Evolutionary conservation across 2,888 invertebrate species (phyloP).

Genomic region (Calameuta idolon): DNA sequence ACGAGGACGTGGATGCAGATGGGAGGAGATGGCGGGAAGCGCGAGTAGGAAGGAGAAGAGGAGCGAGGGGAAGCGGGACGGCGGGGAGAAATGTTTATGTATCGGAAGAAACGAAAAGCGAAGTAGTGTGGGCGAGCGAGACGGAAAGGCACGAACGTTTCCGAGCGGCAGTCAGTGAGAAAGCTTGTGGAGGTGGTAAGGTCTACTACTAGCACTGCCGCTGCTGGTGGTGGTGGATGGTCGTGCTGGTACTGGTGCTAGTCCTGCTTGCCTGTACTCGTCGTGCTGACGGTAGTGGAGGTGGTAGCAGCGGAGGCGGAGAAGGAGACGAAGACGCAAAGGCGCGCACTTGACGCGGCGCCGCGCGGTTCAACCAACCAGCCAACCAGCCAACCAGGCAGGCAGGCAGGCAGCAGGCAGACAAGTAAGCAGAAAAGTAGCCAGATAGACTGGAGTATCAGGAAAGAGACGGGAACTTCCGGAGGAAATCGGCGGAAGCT

Average conservation of each 20-base stretch:
- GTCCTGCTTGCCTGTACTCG: too few species aligned
- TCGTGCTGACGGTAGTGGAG: neutral
- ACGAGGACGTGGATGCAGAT: neutral
- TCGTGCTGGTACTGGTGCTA: neutral
- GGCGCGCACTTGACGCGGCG: constrained; percentile 30
- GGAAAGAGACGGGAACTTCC: neutral
- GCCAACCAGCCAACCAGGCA: neutral
- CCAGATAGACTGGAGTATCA: neutral
- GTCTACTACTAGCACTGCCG: neutral
- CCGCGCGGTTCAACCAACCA: constrained; percentile 12
- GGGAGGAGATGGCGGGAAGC: constrained; percentile 14
- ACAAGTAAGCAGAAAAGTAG: neutral
- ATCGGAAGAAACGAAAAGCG: constrained; percentile 50
- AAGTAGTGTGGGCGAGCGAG: constrained; percentile 20
- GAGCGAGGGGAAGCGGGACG: constrained; percentile 9
- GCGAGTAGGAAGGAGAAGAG: constrained; percentile 14
- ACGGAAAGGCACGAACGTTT: constrained; percentile 51
- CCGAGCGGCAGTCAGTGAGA: constrained; percentile 39
- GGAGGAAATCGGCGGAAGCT: neutral
- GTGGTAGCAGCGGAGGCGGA: neutral
- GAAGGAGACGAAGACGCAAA: constrained; percentile 22
- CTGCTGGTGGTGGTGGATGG: neutral
- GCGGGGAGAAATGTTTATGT: constrained; percentile 46
- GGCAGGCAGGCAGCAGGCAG: neutral
- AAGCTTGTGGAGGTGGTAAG: neutral